These are phyloP conservation scores for Anthonomus grandis DNA, from an alignment of 1,140 invertebrate genomes.

Conservation along the genomic window DNA sequence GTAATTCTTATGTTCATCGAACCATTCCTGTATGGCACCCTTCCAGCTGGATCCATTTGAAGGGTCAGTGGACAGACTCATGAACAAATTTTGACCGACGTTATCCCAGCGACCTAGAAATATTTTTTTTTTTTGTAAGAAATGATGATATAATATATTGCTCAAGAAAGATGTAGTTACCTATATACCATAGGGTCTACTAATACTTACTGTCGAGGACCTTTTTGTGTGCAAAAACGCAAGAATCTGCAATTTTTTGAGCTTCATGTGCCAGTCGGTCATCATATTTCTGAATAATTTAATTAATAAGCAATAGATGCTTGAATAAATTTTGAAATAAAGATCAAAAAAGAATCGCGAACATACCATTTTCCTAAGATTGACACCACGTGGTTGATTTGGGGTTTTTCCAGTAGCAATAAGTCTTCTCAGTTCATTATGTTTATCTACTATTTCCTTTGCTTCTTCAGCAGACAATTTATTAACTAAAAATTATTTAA, in stretches of 20 bases:
- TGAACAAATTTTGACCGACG: constrained; percentile 27
- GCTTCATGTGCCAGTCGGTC: constrained; percentile 17
- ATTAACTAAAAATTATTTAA: constrained; percentile 9
- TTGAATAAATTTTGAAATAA: background rate
- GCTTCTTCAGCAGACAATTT: constrained; percentile 35
- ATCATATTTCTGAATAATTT: constrained; percentile 29
- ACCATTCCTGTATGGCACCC: constrained; percentile 28
- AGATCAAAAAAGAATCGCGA: background rate
- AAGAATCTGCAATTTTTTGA: constrained; percentile 35
- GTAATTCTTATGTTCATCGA: constrained; percentile 19
- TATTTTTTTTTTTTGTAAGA: background rate
- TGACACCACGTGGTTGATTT: constrained; percentile 33
- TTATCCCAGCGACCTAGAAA: constrained; percentile 22
- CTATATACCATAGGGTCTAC: background rate
- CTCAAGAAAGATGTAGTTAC: too few relatives aligned
- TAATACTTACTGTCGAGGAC: constrained; percentile 30
- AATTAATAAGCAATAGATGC: background rate
- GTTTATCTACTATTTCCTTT: constrained; percentile 40
- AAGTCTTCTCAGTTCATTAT: constrained; percentile 35
- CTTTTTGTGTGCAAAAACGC: constrained; percentile 27
- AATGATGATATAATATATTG: too few relatives aligned
- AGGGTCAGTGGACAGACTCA: constrained; percentile 11
- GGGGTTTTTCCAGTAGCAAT: constrained; percentile 33
- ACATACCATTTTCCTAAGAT: constrained; percentile 34
- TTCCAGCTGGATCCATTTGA: constrained; percentile 15